These are phyloP conservation scores for Lissonota sp. DNA, from an alignment of 2,888 invertebrate species.

Conservation along the genomic window DNA sequence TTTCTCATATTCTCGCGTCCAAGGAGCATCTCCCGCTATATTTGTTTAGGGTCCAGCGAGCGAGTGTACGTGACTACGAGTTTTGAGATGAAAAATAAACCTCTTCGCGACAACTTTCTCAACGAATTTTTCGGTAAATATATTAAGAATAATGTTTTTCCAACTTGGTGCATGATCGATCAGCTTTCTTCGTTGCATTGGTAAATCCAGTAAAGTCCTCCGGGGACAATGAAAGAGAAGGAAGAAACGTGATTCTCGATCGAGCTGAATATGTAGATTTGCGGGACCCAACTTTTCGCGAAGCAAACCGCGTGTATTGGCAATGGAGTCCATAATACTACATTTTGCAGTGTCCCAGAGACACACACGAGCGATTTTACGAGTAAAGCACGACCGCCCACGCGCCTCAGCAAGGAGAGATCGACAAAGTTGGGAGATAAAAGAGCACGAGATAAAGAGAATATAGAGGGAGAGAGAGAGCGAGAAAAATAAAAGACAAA, in stretches of 20 bases:
- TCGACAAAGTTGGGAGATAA: constrained; percentile 45
- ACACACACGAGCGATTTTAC: constrained; percentile 51
- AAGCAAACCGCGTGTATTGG: constrained; percentile 31
- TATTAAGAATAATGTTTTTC: not conserved
- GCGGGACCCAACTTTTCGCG: constrained; percentile 15
- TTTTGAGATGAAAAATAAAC: not conserved
- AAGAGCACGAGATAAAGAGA: constrained; percentile 5
- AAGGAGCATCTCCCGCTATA: constrained; percentile 12
- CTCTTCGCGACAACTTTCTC: not conserved
- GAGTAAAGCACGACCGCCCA: constrained; percentile 56
- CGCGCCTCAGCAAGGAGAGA: constrained; percentile 31
- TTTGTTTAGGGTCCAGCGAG: constrained; percentile 38
- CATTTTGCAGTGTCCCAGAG: constrained; percentile 56
- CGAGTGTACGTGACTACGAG: constrained; percentile 40
- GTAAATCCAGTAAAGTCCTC: too few species aligned
- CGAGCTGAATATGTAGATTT: too few species aligned
- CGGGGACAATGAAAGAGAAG: too few species aligned
- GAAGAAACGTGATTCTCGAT: too few species aligned
- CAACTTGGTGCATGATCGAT: not conserved
- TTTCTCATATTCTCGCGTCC: constrained; percentile 1
- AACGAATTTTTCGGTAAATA: constrained; percentile 3
- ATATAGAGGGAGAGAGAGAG: constrained; percentile 8
- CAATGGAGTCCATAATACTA: constrained; percentile 3
- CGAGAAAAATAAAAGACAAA: not conserved
- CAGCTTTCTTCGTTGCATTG: too few species aligned